Evolutionary conservation across 2,888 invertebrate species (phyloP).

Genomic region (Priocnemis perturbator): DNA sequence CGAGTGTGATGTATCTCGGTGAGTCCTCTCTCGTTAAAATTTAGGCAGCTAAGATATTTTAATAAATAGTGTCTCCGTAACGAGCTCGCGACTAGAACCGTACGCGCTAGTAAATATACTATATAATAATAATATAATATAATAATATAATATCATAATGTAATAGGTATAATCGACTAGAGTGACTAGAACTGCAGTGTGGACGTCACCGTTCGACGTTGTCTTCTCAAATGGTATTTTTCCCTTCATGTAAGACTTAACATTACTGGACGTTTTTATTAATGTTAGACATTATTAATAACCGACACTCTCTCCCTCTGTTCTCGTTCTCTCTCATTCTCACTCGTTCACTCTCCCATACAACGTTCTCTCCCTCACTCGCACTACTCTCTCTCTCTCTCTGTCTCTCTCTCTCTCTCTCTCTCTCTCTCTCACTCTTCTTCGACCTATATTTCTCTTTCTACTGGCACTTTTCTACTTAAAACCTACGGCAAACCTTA

Average conservation of each 20-base stretch:
- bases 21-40: conserved; percentile 17
- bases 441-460: conserved; percentile 42
- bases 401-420: conserved; percentile 1
- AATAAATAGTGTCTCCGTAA: conserved; percentile 58
- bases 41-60: conserved; percentile 61
- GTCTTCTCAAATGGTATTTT: conserved; percentile 23
- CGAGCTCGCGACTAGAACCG: conserved; percentile 67
- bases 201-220: conserved; percentile 70
- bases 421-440: conserved; percentile 15
- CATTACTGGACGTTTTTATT: conserved; percentile 75
- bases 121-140: conserved; percentile 57
- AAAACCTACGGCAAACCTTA: conserved; percentile 67
- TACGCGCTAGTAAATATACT: conserved; percentile 60
- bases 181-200: conserved; percentile 73
- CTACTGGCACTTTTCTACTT: conserved; percentile 76
- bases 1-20: conserved; percentile 1
- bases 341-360: conserved; percentile 13
- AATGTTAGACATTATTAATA: conserved; percentile 65
- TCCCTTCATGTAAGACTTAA: conserved; percentile 64
- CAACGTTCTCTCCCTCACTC: conserved; percentile 6
- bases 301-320: conserved; percentile 28
- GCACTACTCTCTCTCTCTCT: conserved; percentile 13
- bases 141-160: conserved; percentile 63
- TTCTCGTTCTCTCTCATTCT: conserved; percentile 17
- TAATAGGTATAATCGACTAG: conserved; percentile 70